phyloP scores from a whole-genome alignment of 2,888 invertebrate species.

The Watsonalla binaria region DNA sequence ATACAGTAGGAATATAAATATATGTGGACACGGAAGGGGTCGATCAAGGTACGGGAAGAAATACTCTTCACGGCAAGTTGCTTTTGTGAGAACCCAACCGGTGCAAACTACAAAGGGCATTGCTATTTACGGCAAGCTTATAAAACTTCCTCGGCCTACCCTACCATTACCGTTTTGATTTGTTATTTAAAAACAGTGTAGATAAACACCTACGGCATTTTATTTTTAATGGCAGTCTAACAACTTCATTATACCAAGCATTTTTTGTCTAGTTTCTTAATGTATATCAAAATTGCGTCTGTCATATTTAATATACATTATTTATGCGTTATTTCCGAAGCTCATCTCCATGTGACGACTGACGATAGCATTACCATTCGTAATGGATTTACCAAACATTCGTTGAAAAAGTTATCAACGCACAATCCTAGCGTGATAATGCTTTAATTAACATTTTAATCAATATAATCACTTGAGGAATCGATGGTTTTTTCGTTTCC shows the following conservation, averaged over 20 bases:
- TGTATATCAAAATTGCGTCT: neutral
- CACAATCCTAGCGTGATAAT: neutral
- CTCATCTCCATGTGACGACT: neutral
- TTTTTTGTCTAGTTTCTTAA: neutral
- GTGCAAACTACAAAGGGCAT: neutral
- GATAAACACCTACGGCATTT: neutral
- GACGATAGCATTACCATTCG: neutral
- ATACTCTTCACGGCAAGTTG: neutral
- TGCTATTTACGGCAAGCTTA: neutral
- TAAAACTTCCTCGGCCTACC: neutral
- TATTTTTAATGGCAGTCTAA: neutral
- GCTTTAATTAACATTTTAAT: neutral
- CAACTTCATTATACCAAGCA: neutral
- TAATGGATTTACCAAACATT: neutral
- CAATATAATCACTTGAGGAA: neutral
- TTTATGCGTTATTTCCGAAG: neutral
- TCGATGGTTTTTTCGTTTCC: neutral
- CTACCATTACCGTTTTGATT: neutral
- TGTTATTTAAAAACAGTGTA: neutral
- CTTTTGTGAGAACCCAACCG: neutral
- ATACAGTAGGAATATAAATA: neutral
- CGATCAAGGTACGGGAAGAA: neutral
- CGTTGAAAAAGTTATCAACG: neutral
- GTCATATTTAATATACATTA: neutral
- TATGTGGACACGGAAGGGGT: neutral